Evolutionary conservation across 2,113 vertebrate species (phyloP), one percentile per base, ranked within the genome.

Genomic region (Phaethornis superciliosus): DNA sequence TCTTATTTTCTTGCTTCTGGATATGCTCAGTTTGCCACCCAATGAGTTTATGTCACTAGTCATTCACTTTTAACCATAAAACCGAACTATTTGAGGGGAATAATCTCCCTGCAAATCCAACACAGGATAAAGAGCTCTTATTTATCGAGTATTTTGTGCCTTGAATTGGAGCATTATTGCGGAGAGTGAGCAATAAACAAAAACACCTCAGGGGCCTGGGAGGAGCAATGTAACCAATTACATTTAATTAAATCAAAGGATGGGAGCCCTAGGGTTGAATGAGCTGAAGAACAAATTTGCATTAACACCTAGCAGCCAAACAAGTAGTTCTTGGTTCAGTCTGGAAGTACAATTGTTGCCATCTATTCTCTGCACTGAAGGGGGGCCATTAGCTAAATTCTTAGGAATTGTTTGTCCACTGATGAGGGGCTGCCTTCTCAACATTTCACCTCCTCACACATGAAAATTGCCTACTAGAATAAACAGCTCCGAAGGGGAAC

Each of bases 241-340:
- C 98, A 98, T 98, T 98, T 98, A 99, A 99, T 99, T 99, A 99
- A 99, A 98, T 99, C 98, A 99, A 98, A 98, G 97, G 97, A 98
- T 98, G 97, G 98, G 92, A 98, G 98, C 98, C 98, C 98, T 98
- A 96, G 97, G 98, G 98, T 96, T 98, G 97, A 98, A 98, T 97
- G 97, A 98, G 97, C 97, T 97, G 97, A 97, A 97, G 97, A 98
- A 98, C 96, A 98, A 98, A 98, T 98, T 97, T 98, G 97, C 98
- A 98, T 98, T 98, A 98, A 98, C 98, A 98, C 98, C 98, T 98
- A 98, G 96, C 97, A 97, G 98, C 97, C 97, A 98, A 98, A 98
- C 97, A 98, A 98, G 97, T 89, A 97, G 97, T 97, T 97, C 94
- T 79, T 85, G 96, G 97, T 97, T 97, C 97, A 97, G 97, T 97